phyloP scores from a whole-genome alignment of 2,797 vertebrate species.

The Siniperca obscura region DNA sequence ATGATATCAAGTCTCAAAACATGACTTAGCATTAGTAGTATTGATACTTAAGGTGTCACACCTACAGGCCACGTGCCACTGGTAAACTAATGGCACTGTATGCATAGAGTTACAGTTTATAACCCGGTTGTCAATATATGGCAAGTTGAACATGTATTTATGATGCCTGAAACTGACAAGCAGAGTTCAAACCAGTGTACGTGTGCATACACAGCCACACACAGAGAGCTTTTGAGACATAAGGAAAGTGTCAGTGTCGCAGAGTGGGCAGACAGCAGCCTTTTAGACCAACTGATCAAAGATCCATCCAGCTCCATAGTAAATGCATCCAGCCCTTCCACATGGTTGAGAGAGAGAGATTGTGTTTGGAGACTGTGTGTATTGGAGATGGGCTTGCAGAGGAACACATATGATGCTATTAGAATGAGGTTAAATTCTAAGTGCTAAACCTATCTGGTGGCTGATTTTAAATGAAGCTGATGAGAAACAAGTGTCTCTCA shows the following conservation, averaged over 20 bases:
- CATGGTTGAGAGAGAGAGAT: too few species aligned
- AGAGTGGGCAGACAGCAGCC: conserved; percentile 44
- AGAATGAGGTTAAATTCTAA: background rate
- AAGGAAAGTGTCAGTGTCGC: conserved; percentile 31
- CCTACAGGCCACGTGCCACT: too few species aligned
- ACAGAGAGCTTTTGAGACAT: conserved; percentile 31
- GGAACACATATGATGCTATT: background rate
- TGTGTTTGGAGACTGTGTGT: background rate
- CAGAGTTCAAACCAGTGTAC: background rate
- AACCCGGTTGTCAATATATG: too few species aligned
- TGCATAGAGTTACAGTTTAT: too few species aligned
- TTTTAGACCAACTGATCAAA: conserved; percentile 54
- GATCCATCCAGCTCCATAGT: conserved; percentile 13
- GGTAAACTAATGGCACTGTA: too few species aligned
- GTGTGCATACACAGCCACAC: background rate
- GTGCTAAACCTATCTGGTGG: too few species aligned
- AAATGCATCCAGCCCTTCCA: conserved; percentile 36
- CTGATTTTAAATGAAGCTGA: too few species aligned
- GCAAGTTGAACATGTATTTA: background rate
- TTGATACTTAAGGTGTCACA: too few species aligned
- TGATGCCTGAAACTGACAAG: background rate
- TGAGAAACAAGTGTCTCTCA: too few species aligned
- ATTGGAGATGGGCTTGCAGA: background rate
- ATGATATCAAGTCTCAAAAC: too few species aligned
- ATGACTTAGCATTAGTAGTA: too few species aligned